These are phyloP conservation scores for Ashinkailepas kermadecensis DNA, from an alignment of 2,888 invertebrate species.

Conservation along the genomic window DNA sequence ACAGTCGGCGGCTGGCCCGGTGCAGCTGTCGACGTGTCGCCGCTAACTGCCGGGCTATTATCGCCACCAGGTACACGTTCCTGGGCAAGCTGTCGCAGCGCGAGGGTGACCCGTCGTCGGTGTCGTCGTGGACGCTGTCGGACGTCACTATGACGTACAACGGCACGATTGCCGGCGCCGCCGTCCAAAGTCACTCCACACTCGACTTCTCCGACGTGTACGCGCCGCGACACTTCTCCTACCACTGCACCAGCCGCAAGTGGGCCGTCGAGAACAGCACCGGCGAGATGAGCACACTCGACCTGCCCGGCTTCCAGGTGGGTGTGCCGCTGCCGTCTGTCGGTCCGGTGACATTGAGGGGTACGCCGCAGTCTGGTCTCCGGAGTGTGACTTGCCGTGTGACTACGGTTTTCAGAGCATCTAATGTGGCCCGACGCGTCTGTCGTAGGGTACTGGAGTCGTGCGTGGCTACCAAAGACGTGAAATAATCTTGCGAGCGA, in stretches of 20 bases:
- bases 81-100: neutral
- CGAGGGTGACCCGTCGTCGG: neutral
- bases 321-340: neutral
- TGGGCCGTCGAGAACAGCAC: neutral
- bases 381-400: too few relatives aligned
- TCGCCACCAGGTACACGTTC: neutral
- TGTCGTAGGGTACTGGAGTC: too few relatives aligned
- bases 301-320: conserved; percentile 23
- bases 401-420: too few relatives aligned
- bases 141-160: neutral
- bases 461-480: too few relatives aligned
- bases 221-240: conserved; percentile 36
- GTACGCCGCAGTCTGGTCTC: neutral
- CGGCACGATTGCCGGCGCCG: neutral
- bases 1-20: too few relatives aligned
- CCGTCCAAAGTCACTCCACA: too few relatives aligned
- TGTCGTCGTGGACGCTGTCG: neutral
- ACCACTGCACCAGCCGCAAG: conserved; percentile 36
- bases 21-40: too few relatives aligned
- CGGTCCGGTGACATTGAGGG: neutral
- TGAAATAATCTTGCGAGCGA: too few relatives aligned
- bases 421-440: too few relatives aligned
- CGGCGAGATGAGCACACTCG: neutral
- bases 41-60: neutral
- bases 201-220: conserved; percentile 29